phyloP scores from a whole-genome alignment of 2,797 vertebrate species.

The Micromesistius poutassou region DNA sequence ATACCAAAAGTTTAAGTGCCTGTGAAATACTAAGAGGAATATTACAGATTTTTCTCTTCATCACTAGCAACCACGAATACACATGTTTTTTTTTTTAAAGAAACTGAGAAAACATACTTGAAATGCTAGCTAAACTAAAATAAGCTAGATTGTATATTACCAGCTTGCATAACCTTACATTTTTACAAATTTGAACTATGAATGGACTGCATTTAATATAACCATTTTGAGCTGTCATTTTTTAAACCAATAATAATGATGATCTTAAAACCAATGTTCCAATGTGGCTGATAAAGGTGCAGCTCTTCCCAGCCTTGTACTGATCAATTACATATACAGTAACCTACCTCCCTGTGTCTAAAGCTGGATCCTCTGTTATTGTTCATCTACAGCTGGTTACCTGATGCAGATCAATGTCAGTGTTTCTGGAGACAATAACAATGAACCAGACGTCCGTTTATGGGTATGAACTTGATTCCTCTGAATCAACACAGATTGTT shows the following conservation, averaged over 20 bases:
- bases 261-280: too few relatives aligned
- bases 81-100: too few relatives aligned
- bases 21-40: too few relatives aligned
- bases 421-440: slow-evolving; percentile 14
- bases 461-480: slow-evolving; percentile 51
- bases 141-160: neutral
- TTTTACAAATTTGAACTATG: neutral
- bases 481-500: neutral
- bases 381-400: slow-evolving; percentile 16
- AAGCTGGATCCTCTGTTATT: neutral
- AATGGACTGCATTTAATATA: neutral
- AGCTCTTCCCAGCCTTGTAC: too few relatives aligned
- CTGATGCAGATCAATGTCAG: slow-evolving; percentile 55
- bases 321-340: too few relatives aligned
- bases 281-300: too few relatives aligned
- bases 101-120: neutral
- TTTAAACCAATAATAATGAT: neutral
- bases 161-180: neutral
- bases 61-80: too few relatives aligned
- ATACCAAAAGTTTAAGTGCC: neutral
- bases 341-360: neutral
- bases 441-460: slow-evolving; percentile 33
- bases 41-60: too few relatives aligned
- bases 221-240: neutral
- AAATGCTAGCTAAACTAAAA: neutral